Evolutionary conservation across 2,797 vertebrate genomes (phyloP).

Genomic region (Botia kubotai): DNA sequence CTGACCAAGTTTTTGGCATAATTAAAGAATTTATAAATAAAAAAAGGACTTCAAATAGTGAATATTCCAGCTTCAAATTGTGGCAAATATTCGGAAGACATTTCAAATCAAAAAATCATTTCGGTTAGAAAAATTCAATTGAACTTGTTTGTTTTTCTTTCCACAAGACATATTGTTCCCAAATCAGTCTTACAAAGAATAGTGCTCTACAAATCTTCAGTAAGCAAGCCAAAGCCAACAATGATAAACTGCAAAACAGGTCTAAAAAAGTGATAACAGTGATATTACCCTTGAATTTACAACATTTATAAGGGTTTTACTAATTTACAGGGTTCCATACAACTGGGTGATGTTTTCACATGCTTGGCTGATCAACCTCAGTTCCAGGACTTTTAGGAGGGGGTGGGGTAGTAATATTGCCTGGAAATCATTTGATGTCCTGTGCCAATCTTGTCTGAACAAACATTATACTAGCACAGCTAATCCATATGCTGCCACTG

Average conservation of each 20-base stretch:
- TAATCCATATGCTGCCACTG: constrained; percentile 14
- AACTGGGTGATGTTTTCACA: neutral
- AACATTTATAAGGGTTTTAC: neutral
- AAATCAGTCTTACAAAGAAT: neutral
- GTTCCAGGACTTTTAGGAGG: neutral
- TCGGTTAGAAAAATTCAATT: neutral
- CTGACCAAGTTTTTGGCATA: constrained; percentile 2
- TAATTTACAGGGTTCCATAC: neutral
- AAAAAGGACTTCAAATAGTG: too few species aligned
- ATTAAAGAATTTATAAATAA: neutral
- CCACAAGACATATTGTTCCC: neutral
- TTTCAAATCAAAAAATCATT: neutral
- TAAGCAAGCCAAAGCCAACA: neutral
- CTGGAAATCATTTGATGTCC: neutral
- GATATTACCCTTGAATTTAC: neutral
- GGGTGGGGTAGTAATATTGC: neutral
- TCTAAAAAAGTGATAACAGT: neutral
- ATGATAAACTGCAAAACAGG: neutral
- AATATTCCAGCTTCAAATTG: too few species aligned
- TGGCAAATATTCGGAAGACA: neutral
- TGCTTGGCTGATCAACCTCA: constrained; percentile 22
- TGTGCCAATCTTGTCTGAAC: constrained; percentile 19
- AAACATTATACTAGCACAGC: constrained; percentile 10
- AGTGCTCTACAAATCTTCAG: neutral
- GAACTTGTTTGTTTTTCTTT: neutral